Evolutionary conservation across 2,797 vertebrate species (phyloP).

Genomic region (Atherinosoma microstoma): DNA sequence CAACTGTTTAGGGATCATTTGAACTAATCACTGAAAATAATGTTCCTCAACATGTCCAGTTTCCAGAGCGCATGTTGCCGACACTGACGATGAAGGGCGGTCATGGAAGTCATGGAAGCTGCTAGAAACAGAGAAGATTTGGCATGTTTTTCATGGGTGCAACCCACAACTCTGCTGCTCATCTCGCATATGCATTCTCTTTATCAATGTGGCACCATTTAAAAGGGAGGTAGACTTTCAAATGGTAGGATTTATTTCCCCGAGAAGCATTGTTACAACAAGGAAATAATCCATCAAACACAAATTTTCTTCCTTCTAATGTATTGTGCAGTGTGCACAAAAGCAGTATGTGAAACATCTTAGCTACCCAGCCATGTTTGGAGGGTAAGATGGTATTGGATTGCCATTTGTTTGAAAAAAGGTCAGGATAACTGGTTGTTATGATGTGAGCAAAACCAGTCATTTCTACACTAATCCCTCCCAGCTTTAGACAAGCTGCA

Average conservation of each 20-base stretch:
- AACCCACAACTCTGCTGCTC: background rate
- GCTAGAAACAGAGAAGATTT: background rate
- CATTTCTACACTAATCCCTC: slow-evolving; percentile 9
- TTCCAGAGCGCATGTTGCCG: background rate
- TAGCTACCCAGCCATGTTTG: slow-evolving; percentile 16
- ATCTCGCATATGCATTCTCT: background rate
- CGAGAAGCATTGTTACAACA: background rate
- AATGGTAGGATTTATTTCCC: background rate
- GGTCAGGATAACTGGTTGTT: slow-evolving; percentile 39
- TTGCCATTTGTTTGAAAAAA: slow-evolving; percentile 59
- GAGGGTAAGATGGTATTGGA: slow-evolving; percentile 49
- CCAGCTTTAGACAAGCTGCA: slow-evolving; percentile 20
- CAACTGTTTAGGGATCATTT: background rate
- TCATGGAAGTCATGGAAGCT: background rate
- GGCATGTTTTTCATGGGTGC: background rate
- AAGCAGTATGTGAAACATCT: slow-evolving; percentile 14
- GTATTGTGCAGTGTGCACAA: slow-evolving; percentile 4
- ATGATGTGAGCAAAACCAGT: slow-evolving; percentile 18
- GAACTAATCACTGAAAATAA: background rate
- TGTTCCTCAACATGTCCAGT: background rate
- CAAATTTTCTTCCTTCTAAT: too few relatives aligned
- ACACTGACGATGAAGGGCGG: background rate
- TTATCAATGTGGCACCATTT: background rate
- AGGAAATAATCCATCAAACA: background rate
- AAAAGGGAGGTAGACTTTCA: too few relatives aligned